Evolutionary conservation across 2,888 invertebrate species (phyloP).

Genomic region (Lamellibrachia satsuma): DNA sequence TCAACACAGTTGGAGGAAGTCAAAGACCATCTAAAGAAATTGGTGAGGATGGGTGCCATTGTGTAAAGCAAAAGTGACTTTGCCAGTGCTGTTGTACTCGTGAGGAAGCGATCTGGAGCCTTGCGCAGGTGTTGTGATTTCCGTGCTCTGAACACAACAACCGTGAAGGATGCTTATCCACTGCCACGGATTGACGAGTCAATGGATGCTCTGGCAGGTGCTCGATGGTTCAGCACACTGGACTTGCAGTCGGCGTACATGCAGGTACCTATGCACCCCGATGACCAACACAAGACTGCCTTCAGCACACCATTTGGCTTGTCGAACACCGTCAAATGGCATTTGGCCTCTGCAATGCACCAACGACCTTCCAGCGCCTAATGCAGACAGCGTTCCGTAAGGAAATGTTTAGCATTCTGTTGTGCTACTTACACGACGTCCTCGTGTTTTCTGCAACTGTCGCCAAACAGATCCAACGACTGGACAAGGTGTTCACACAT

Average conservation of each 20-base stretch:
- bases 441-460: slow-evolving; percentile 36
- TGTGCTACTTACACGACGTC: slow-evolving; percentile 44
- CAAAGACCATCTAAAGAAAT: slow-evolving; percentile 21
- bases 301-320: slow-evolving; percentile 40
- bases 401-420: slow-evolving; percentile 34
- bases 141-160: slow-evolving; percentile 25
- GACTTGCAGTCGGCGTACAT: slow-evolving; percentile 37
- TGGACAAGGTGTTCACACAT: slow-evolving; percentile 39
- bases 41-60: slow-evolving; percentile 13
- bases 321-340: slow-evolving; percentile 35
- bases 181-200: neutral
- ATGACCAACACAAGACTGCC: slow-evolving; percentile 41
- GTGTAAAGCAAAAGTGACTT: slow-evolving; percentile 5
- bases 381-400: slow-evolving; percentile 41
- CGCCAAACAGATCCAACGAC: slow-evolving; percentile 32
- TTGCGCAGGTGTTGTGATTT: slow-evolving; percentile 31
- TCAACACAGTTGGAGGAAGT: slow-evolving; percentile 19
- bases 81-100: slow-evolving; percentile 20
- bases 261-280: slow-evolving; percentile 35
- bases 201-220: slow-evolving; percentile 31
- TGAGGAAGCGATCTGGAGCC: slow-evolving; percentile 22
- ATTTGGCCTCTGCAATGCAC: slow-evolving; percentile 42
- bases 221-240: slow-evolving; percentile 37
- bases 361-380: slow-evolving; percentile 43
- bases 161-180: neutral